Evolutionary conservation across 1,140 invertebrate genomes (phyloP).

Genomic region (Formica selysi): DNA sequence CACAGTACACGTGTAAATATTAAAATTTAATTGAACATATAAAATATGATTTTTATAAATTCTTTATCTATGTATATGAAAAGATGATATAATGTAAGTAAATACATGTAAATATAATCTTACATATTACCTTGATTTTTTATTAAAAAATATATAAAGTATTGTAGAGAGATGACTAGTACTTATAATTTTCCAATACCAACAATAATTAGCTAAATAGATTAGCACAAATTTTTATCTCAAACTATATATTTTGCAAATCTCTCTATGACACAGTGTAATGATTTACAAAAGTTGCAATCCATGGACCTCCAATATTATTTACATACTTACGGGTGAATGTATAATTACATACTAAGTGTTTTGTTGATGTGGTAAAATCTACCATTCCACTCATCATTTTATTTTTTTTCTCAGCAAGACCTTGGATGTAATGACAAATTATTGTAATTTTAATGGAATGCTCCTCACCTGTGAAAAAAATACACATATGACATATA

Average conservation of each 20-base stretch:
- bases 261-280: constrained; percentile 9
- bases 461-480: constrained; percentile 80
- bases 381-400: not conserved
- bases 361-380: constrained; percentile 63
- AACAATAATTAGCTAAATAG: not conserved
- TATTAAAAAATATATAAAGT: constrained; percentile 14
- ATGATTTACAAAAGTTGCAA: constrained; percentile 85
- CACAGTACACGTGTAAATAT: not conserved
- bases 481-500: constrained; percentile 54
- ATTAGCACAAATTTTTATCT: constrained; percentile 8
- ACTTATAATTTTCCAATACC: not conserved
- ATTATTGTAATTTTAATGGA: constrained; percentile 85
- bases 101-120: too few relatives aligned
- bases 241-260: constrained; percentile 33
- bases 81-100: not conserved
- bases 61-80: constrained; percentile 6
- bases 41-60: constrained; percentile 1
- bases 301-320: constrained; percentile 84
- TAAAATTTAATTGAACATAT: not conserved
- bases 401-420: constrained; percentile 62
- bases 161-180: not conserved
- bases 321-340: constrained; percentile 86
- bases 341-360: constrained; percentile 81
- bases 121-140: not conserved
- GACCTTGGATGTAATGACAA: constrained; percentile 83